Base-by-base conservation (phyloP, 1,140 invertebrate species). In the Bombus difficillimus region DNA sequence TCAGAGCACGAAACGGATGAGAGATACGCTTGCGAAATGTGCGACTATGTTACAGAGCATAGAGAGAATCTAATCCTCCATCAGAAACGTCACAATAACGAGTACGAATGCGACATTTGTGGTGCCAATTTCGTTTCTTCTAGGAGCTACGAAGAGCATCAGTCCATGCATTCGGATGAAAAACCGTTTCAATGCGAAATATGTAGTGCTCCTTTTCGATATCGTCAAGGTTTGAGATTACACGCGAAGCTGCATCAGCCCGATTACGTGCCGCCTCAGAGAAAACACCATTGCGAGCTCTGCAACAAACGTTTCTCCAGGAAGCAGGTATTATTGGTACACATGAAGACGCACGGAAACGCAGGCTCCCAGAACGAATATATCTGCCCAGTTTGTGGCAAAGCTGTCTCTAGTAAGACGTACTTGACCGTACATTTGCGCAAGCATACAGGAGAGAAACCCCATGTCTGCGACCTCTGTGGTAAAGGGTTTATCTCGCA, bases 391-490 rank as follows among this genome's bases (percentile, higher is more conserved):
- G 96, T 98, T 3, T 99, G 98, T 92, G 97, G 97, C 25, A 98
- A 96, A 71, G 91, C 94, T 0, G 96, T 96, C 18, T 96, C 96
- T 2, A 97, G 97, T 86, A 97, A 97, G 95, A 97, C 98, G 1
- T 98, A 98, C 25, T 92, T 98, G 15, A 97, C 97, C 57, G 98
- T 98, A 94, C 98, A 98, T 92, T 95, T 98, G 75, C 94, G 98
- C 25, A 98, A 97, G 32, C 98, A 98, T 93, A 97, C 93, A 88
- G 96, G 95, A 1, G 95, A 96, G 59, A 96, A 96, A 86, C 96
- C 96, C 0, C 95, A 95, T 79, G 92, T 94, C 0, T 96, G 96
- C 89, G 94, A 96, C 57, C 84, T 95, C 9, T 96, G 96, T 76
- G 96, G 96, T 32, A 97, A 97, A 89, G 96, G 96, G 0, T 97